Percentiles rank a stretch among this genome's conserved stretches.
Conservation (phyloP, 2,797 vertebrate species). For the Staurois parvus region DNA sequence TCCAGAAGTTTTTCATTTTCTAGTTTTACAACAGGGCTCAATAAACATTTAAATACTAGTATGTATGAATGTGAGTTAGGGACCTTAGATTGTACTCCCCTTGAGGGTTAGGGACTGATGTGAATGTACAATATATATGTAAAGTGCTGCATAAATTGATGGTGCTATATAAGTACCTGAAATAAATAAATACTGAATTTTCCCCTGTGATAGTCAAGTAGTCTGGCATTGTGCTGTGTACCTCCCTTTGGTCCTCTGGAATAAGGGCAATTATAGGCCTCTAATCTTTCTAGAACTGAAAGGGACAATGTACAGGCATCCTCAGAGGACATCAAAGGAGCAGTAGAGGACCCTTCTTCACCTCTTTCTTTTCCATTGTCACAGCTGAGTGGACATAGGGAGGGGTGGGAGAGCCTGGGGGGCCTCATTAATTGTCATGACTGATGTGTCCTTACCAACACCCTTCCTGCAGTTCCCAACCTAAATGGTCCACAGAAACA, state of each 20-base stretch:
- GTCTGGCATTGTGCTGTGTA: neutral
- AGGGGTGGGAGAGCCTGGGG: slow-evolving; percentile 17
- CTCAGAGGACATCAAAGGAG: slow-evolving; percentile 33
- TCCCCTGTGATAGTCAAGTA: neutral
- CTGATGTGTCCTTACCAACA: slow-evolving; percentile 13
- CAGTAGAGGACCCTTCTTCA: slow-evolving; percentile 9
- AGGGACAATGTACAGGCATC: slow-evolving; percentile 16
- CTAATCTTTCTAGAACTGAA: slow-evolving; percentile 11
- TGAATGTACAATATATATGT: too few relatives aligned
- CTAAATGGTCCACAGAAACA: neutral
- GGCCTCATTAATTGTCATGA: slow-evolving; percentile 4
- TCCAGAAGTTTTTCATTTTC: neutral
- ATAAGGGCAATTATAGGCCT: slow-evolving; percentile 19
- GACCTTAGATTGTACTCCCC: too few relatives aligned
- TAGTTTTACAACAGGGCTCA: neutral
- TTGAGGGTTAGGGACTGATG: too few relatives aligned
- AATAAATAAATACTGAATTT: neutral
- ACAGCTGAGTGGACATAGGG: slow-evolving; percentile 7
- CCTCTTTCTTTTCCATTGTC: slow-evolving; percentile 30
- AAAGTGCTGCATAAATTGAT: too few relatives aligned
- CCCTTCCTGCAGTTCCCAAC: neutral
- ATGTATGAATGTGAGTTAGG: too few relatives aligned
- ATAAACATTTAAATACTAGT: neutral
- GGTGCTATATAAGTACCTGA: too few relatives aligned
- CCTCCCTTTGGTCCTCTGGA: neutral